Evolutionary conservation across 1,140 invertebrate species (phyloP).

Genomic region (Leptinotarsa undecemlineata): DNA sequence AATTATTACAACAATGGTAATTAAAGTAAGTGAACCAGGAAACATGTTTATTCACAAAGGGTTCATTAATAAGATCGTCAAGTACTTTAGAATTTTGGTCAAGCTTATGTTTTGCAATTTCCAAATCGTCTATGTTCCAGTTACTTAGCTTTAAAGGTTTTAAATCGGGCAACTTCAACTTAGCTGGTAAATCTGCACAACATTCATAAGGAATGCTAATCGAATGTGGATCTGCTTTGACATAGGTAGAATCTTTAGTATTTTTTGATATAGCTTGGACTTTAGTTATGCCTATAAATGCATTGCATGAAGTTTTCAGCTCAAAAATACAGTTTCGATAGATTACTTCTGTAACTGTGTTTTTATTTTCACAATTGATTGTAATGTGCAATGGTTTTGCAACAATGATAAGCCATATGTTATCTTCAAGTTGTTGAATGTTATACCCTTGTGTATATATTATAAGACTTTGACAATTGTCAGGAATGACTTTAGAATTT

Average conservation of each 20-base stretch:
- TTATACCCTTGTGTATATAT: constrained; percentile 29
- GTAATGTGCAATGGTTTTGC: constrained; percentile 24
- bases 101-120: background rate
- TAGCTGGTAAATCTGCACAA: background rate
- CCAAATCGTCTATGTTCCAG: background rate
- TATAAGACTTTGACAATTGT: constrained; percentile 19
- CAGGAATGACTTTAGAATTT: background rate
- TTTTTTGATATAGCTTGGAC: constrained; percentile 6
- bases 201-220: background rate
- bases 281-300: constrained; percentile 29
- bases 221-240: background rate
- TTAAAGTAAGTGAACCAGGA: background rate
- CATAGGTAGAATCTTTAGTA: background rate
- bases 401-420: constrained; percentile 29
- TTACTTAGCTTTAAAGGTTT: background rate
- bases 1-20: no score
- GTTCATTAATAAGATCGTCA: background rate
- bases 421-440: constrained; percentile 27
- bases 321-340: background rate
- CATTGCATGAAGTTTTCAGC: constrained; percentile 14
- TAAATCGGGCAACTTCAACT: background rate
- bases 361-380: constrained; percentile 17
- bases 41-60: background rate
- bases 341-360: background rate
- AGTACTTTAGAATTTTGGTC: background rate